Evolutionary conservation across 2,888 invertebrate genomes (phyloP), one percentile per base, ranked within the genome.

Genomic region (Scrobipalpa costella): DNA sequence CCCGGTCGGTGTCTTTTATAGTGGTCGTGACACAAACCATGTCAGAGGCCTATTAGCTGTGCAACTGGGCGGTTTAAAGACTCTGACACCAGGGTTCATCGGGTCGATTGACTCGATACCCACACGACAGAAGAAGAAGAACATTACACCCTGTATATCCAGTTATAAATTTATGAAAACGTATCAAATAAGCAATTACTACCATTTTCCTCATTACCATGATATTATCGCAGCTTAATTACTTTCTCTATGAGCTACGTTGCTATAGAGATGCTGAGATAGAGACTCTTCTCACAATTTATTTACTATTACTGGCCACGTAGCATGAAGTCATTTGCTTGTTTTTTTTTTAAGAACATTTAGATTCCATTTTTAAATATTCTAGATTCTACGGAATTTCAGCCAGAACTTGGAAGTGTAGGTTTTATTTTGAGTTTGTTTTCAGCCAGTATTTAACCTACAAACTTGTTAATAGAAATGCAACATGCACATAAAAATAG

Each of bases 211-310:
- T 55, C 55, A 55, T 55, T 55, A 55, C 34, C 55, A 55, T 55
- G 55, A 55, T 55, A 55, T 49, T 49, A 55, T 55, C 55, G n/a
- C 55, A 27, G 55, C n/a, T 15, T 55, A 55, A 55, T 55, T 55
- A 55, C 55, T 55, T 55, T 55, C 55, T 55, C n/a, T 34, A 52
- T 52, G 21, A 55, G 27, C 34, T 27, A 8, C 21, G 8, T 9
- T 21, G 19, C 19, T 21, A 13, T 55, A 34, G 55, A 55, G 55
- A 55, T 33, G 27, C 50, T 21, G 34, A 55, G 34, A 34, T 55
- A 55, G 34, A 15, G 6, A 33, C 55, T 55, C 34, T 34, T 55
- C 34, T 33, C 55, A 34, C 33, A 55, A 55, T 34, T 34, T 55
- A 34, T 55, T 55, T 55, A 34, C n/a, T 55, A 33, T 27, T 15